Conservation (phyloP, 1,140 invertebrate genomes). For the Papilio machaon region DNA sequence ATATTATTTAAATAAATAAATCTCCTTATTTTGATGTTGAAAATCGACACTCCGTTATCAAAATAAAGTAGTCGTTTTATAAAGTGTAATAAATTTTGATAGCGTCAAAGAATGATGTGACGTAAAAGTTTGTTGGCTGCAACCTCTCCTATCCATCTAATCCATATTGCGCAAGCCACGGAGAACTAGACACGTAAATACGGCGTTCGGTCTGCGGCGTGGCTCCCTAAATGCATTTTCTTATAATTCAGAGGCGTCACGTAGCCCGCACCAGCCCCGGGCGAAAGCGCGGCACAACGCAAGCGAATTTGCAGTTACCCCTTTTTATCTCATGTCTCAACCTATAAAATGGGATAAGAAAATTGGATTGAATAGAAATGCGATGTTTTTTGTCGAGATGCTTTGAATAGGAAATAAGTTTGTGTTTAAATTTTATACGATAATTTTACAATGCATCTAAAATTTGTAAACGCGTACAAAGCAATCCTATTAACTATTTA, state of each 20-base stretch:
- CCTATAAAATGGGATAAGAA: conserved; percentile 71
- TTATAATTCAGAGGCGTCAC: conserved; percentile 79
- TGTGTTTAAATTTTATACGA: conserved; percentile 37
- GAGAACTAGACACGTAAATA: conserved; percentile 68
- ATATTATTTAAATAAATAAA: neutral
- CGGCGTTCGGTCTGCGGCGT: conserved; percentile 59
- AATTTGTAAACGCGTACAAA: neutral
- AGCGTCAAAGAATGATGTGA: conserved; percentile 30
- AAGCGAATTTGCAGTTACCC: conserved; percentile 74
- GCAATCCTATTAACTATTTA: conserved; percentile 20
- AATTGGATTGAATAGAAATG: conserved; percentile 66
- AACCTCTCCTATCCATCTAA: conserved; percentile 48
- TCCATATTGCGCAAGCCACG: conserved; percentile 65
- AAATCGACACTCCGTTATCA: neutral
- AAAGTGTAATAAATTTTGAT: neutral
- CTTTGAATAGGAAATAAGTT: conserved; percentile 40
- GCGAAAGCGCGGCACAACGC: conserved; percentile 64
- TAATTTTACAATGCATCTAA: conserved; percentile 35
- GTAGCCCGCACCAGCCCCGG: conserved; percentile 64
- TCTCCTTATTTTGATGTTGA: neutral
- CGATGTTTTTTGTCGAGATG: conserved; percentile 46
- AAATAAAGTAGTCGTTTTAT: neutral
- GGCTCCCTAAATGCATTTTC: conserved; percentile 77
- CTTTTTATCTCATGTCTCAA: conserved; percentile 70
- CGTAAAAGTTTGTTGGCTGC: conserved; percentile 51